Base-by-base conservation (phyloP, 53 echinoderm and acorn worm species). In the Arbacia lixula region DNA sequence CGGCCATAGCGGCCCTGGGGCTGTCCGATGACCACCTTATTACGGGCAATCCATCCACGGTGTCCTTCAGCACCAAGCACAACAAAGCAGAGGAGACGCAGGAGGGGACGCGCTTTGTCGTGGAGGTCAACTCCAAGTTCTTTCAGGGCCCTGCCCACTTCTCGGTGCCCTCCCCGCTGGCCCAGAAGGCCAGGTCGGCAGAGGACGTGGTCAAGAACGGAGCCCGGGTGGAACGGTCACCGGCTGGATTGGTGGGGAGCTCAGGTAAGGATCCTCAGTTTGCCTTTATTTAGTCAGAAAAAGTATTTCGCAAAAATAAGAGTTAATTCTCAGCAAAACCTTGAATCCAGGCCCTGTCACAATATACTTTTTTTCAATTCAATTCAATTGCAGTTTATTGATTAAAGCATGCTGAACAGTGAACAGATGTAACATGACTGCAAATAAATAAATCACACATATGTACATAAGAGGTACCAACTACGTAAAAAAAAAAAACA, bases 1-100 rank as follows among this genome's bases (percentile, higher is more conserved):
- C 98, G 1, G 98, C 98, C 30, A 90, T 97, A 16, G 98, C 98
- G 14, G 93, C 91, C 10, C 26, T 97, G 57, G 94, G 91, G 46
- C 46, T 97, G 60, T 79, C 92, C 3, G 94, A 95, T 27, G 78
- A 88, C 21, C 75, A 62, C 17, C 63, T 91, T 17, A 60, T 88
- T 31, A 61, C 40, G 41, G 26, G 28, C 30, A 63, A 39, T 65
- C 28, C 55, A 17, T 67, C 84, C 11, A 63, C 75, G 1, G 86
- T 86, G 5, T 36, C 53, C 19, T 65, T 84, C 53, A 84, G 65
- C 36, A 30, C 32, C 4, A 67, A 41, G 52, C 83, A 22, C 36
- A 31, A 9, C 24, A n/a, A 61, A 78, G 14, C 34, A 30, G 73
- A 86, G n/a, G 56, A 63, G 17, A 63, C 64, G 25, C 54, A 71